Base-by-base conservation (phyloP, 2,797 vertebrate genomes). In the Pantherophis alleghaniensis region DNA sequence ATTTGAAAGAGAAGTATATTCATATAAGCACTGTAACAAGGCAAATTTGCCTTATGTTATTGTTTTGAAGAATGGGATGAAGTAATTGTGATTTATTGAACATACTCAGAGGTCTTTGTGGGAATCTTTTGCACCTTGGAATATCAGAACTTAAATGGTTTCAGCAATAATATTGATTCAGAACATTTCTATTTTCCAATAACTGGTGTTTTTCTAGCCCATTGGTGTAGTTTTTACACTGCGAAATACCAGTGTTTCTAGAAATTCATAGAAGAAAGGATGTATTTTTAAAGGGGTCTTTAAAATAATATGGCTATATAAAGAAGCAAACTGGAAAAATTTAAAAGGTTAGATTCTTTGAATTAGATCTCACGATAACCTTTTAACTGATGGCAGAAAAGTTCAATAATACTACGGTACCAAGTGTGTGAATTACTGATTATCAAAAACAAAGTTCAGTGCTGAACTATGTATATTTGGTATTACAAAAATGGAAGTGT, bases 1-100 rank as follows among this genome's bases (percentile, higher is more conserved):
- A 90, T 94, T 97, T 96, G 94, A 94, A 66, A 93, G n/a, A 51
- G 96, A 97, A 91, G 47, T 94, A 89, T 96, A 37, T 97, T 97
- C 96, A 94, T 94, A 94, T 95, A 89, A 86, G 22, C 53, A 63
- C 89, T 95, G 86, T 95, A 95, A 93, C 92, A 93, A 42, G 90
- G 61, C 88, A 28, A 83, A 92, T 93, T 61, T 55, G 92, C 94
- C 96, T 96, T 94, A 96, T 97, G 83, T 96, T 42, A 5, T 88
- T 96, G 92, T 95, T 94, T 61, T 95, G 91, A 83, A 60, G 92
- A 95, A 91, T 93, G 61, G 90, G 94, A 95, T 63, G 96, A 96
- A 91, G 4, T 28, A 28, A 60, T 92, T 92, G 86, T 86, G 87
- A 93, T 53, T 91, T 96, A 97, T 96, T 96, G 94, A 97, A 95